Percentiles rank a stretch among this genome's conserved stretches.
Evolutionary conservation across 2,797 vertebrate genomes (phyloP).

Genomic region (Poecilia velifera): DNA sequence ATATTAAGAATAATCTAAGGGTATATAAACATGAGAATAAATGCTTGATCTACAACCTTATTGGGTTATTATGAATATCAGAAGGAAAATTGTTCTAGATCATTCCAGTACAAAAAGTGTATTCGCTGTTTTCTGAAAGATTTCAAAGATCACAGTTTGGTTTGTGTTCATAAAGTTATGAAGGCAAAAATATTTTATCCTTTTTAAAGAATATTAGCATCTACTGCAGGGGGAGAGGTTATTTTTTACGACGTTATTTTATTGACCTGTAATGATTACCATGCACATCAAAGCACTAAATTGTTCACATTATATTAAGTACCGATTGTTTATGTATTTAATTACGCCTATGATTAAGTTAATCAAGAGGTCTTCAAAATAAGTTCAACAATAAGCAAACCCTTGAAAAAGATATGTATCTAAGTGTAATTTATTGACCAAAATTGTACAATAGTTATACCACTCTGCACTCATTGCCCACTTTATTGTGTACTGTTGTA

Average conservation of each 20-base stretch:
- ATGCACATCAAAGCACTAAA: background rate
- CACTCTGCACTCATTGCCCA: background rate
- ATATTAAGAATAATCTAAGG: background rate
- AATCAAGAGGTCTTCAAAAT: background rate
- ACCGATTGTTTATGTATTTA: too few species aligned
- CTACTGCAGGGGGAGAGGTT: background rate
- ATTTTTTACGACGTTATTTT: background rate
- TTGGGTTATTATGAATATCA: background rate
- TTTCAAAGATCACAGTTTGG: background rate
- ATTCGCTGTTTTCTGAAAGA: background rate
- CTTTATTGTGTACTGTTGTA: background rate
- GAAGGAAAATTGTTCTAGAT: background rate
- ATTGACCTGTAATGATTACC: background rate
- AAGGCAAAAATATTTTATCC: background rate
- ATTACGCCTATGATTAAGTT: background rate
- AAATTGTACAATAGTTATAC: background rate
- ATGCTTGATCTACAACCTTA: background rate
- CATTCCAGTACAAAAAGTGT: background rate
- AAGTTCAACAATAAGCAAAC: background rate
- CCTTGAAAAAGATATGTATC: too few species aligned
- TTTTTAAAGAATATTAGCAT: too few species aligned
- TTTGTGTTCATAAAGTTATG: background rate
- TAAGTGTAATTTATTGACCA: too few species aligned
- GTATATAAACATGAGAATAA: background rate
- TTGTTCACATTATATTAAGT: background rate